Conservation (phyloP, 2,888 invertebrate genomes). For the Cotesia congregata region DNA sequence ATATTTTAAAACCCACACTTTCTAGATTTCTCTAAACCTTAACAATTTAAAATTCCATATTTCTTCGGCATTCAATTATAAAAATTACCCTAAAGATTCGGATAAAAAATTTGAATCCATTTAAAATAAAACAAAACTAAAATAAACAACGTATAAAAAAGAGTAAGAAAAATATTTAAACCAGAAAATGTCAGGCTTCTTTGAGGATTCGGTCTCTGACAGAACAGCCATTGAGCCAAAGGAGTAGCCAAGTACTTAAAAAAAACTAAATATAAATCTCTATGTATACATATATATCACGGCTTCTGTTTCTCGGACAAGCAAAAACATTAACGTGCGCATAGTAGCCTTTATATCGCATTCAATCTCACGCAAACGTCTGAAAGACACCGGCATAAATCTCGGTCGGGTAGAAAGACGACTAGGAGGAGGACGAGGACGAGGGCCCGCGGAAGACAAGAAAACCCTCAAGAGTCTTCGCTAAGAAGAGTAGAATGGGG, state of each 20-base stretch:
- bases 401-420: slow-evolving; percentile 53
- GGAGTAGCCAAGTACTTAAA: neutral
- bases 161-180: neutral
- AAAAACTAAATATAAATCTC: neutral
- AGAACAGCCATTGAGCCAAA: slow-evolving; percentile 1
- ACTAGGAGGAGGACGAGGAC: slow-evolving; percentile 39
- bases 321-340: slow-evolving; percentile 34
- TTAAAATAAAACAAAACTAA: neutral
- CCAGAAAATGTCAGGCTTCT: neutral
- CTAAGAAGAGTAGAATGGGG: neutral
- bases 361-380: slow-evolving; percentile 68
- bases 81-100: neutral
- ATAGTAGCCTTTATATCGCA: slow-evolving; percentile 58
- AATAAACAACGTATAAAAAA: neutral
- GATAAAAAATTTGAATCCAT: neutral
- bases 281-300: neutral
- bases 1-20: neutral
- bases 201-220: neutral
- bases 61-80: too few relatives aligned
- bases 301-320: slow-evolving; percentile 18
- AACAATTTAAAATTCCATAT: neutral
- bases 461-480: slow-evolving; percentile 30
- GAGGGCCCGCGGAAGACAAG: slow-evolving; percentile 33
- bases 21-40: neutral
- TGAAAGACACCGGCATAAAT: slow-evolving; percentile 67